Percentiles rank a stretch among this genome's conserved stretches.
Evolutionary conservation across 2,888 invertebrate species (phyloP).

Genomic region (Anodontia alba): DNA sequence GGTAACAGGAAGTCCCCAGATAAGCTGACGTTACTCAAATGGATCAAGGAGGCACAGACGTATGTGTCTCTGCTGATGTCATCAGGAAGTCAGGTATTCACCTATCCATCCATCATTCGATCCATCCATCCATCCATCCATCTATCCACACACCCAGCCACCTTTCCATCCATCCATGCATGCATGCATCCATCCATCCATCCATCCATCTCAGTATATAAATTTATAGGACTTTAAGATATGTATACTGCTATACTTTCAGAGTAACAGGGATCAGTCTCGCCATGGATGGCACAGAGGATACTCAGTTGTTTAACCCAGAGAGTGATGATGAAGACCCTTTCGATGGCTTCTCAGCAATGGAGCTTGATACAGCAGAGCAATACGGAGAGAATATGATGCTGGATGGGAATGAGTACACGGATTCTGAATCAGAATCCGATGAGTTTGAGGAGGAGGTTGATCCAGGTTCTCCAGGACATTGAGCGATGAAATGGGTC

Average conservation of each 20-base stretch:
- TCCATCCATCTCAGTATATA: too few relatives aligned
- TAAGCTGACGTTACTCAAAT: background rate
- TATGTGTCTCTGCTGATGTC: background rate
- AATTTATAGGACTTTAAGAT: too few relatives aligned
- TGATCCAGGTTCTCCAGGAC: background rate
- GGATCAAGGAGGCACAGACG: background rate
- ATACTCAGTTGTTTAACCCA: background rate
- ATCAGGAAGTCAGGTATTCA: background rate
- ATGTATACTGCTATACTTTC: too few relatives aligned
- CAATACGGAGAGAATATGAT: background rate
- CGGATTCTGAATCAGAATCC: background rate
- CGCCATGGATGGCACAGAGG: background rate
- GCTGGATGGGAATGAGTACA: background rate
- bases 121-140: background rate
- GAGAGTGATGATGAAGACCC: background rate
- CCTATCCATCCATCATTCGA: background rate
- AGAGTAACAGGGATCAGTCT: background rate
- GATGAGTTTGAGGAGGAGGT: background rate
- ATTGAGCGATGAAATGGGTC: background rate
- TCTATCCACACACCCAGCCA: too few relatives aligned
- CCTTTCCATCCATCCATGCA: too few relatives aligned
- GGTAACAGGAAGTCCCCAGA: conserved; percentile 6
- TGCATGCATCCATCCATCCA: too few relatives aligned
- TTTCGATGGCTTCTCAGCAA: background rate
- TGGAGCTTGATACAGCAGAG: background rate